Conservation (phyloP, 2,113 vertebrate genomes). For the Ailurus styani region DNA sequence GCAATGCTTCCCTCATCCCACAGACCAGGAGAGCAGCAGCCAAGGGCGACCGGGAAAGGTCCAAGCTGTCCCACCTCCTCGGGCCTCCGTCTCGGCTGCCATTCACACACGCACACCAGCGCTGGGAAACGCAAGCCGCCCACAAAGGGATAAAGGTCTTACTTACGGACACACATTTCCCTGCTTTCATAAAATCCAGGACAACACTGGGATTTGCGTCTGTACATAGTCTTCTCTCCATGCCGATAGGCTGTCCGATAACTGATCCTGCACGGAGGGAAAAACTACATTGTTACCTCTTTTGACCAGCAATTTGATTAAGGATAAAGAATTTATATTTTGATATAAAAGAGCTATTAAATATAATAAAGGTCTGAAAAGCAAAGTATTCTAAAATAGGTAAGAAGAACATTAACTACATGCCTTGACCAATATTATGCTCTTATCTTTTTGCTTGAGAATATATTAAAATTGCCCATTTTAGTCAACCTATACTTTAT, state of each 20-base stretch:
- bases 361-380: background rate
- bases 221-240: slow-evolving; percentile 96
- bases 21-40: background rate
- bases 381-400: slow-evolving; percentile 9
- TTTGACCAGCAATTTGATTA: background rate
- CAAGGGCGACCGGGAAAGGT: background rate
- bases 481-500: background rate
- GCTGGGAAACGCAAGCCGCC: background rate
- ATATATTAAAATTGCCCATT: background rate
- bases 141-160: background rate
- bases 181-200: slow-evolving; percentile 94
- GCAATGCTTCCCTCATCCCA: background rate
- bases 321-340: background rate
- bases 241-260: slow-evolving; percentile 94
- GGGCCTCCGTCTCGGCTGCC: background rate
- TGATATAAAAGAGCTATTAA: background rate
- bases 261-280: slow-evolving; percentile 86
- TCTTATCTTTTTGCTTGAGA: background rate
- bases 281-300: slow-evolving; percentile 39
- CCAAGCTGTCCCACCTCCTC: fast-evolving
- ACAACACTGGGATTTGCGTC: slow-evolving; percentile 96
- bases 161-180: slow-evolving; percentile 96
- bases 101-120: background rate
- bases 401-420: background rate
- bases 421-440: background rate